Evolutionary conservation across 2,888 invertebrate genomes (phyloP).

Genomic region (Hirtodrosophila confusa): DNA sequence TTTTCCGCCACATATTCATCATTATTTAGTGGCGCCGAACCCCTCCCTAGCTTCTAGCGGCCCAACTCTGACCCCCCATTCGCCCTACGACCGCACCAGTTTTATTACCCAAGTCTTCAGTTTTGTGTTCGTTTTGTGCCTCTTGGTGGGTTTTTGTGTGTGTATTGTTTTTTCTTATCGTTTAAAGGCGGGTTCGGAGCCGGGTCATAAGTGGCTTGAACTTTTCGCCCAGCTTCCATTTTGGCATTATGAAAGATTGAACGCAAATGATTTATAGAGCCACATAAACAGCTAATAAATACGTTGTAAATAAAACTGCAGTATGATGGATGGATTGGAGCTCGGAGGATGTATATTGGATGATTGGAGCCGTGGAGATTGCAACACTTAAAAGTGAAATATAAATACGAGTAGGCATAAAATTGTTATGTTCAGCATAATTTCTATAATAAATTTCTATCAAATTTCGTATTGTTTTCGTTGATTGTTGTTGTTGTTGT

Average conservation of each 20-base stretch:
- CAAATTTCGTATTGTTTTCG: slow-evolving; percentile 52
- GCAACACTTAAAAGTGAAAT: background rate
- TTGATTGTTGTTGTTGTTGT: slow-evolving; percentile 14
- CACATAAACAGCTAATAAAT: slow-evolving; percentile 65
- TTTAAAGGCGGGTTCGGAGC: background rate
- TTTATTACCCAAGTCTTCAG: slow-evolving; percentile 51
- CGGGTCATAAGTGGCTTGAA: slow-evolving; percentile 49
- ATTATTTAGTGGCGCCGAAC: slow-evolving; percentile 38
- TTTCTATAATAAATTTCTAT: slow-evolving; percentile 71
- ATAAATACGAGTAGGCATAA: background rate
- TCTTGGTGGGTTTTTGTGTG: background rate
- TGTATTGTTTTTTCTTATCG: background rate
- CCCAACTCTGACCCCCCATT: slow-evolving; percentile 11
- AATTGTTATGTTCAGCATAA: slow-evolving; percentile 37
- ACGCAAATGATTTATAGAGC: slow-evolving; percentile 55
- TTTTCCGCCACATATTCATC: slow-evolving; percentile 51
- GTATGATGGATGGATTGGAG: slow-evolving; percentile 20
- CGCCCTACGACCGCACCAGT: slow-evolving; percentile 35
- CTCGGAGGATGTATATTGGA: too few species aligned
- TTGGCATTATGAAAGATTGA: slow-evolving; percentile 51
- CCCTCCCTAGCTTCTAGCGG: background rate
- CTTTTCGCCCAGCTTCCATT: slow-evolving; percentile 49
- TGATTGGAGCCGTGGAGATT: background rate
- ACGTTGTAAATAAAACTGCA: slow-evolving; percentile 45
- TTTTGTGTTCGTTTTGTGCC: slow-evolving; percentile 6